Percentiles rank a stretch among this genome's conserved stretches.
phyloP scores from a whole-genome alignment of 2,797 vertebrate species.

The Clarias pachynema region DNA sequence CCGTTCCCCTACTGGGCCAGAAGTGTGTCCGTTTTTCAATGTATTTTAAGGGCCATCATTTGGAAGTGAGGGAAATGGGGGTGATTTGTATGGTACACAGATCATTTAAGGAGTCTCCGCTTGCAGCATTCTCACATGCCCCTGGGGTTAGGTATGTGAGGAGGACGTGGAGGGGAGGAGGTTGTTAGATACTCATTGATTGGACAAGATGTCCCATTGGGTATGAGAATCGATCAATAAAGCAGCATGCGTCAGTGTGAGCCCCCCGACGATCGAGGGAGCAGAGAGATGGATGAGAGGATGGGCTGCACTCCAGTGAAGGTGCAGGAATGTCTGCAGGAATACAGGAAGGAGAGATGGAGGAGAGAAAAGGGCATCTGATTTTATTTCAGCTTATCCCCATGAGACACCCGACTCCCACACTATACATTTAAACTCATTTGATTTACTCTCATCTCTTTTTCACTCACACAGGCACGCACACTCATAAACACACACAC shows the following conservation, averaged over 20 bases:
- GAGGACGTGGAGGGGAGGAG: slow-evolving; percentile 6
- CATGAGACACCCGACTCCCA: slow-evolving; percentile 25
- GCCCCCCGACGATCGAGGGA: slow-evolving; percentile 52
- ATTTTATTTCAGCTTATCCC: slow-evolving; percentile 49
- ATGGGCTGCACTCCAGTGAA: slow-evolving; percentile 7
- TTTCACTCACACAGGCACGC: not conserved
- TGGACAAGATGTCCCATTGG: slow-evolving; percentile 69
- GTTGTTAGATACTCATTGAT: slow-evolving; percentile 72
- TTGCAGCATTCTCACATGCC: slow-evolving; percentile 41
- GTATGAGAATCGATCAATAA: slow-evolving; percentile 74
- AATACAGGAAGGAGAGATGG: not conserved
- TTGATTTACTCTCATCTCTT: slow-evolving; percentile 36
- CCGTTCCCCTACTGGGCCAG: slow-evolving; percentile 3
- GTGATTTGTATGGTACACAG: slow-evolving; percentile 40
- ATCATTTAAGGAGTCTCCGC: slow-evolving; percentile 44
- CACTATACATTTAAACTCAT: slow-evolving; percentile 38
- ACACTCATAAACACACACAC: not conserved
- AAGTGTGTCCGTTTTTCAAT: slow-evolving; percentile 32
- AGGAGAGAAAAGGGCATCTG: slow-evolving; percentile 32
- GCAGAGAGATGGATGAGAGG: not conserved
- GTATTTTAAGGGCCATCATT: slow-evolving; percentile 41
- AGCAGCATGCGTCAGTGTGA: slow-evolving; percentile 54
- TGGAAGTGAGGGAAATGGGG: slow-evolving; percentile 10
- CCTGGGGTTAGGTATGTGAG: slow-evolving; percentile 27
- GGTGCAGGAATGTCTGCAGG: not conserved